These are phyloP conservation scores for Potamarius usumacintae DNA, from an alignment of 2,113 vertebrate species.

Conservation along the genomic window DNA sequence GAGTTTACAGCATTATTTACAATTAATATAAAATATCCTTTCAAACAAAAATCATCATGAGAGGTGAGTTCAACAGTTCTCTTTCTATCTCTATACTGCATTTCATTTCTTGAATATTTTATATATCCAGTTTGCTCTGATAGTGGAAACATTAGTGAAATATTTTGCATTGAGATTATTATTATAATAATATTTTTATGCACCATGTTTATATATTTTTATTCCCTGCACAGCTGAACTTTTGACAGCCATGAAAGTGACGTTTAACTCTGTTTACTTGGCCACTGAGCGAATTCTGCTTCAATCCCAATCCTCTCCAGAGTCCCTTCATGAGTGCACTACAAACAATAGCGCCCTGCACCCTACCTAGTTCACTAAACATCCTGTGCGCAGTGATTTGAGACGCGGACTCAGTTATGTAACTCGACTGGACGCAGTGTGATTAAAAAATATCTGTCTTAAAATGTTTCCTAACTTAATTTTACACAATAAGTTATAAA, in stretches of 20 bases:
- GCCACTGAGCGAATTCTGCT: background rate
- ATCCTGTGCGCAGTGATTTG: background rate
- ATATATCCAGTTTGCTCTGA: background rate
- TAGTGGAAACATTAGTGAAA: too few species aligned
- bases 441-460: background rate
- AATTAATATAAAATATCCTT: constrained; percentile 48
- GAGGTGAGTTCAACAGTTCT: constrained; percentile 67
- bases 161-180: background rate
- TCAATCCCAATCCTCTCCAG: background rate
- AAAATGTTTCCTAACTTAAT: background rate
- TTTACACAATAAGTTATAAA: background rate
- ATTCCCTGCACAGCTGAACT: background rate
- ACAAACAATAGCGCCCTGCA: background rate
- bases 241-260: constrained; percentile 6
- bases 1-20: constrained; percentile 66
- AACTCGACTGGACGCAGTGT: background rate
- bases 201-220: background rate
- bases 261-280: background rate
- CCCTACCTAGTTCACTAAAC: background rate
- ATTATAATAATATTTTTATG: background rate
- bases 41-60: constrained; percentile 62
- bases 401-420: background rate
- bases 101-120: background rate
- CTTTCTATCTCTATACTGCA: background rate
- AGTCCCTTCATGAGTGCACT: background rate